Percentiles rank a stretch among this genome's conserved stretches.
Evolutionary conservation across 2,888 invertebrate genomes (phyloP).

Genomic region (Apodemia hepburni): DNA sequence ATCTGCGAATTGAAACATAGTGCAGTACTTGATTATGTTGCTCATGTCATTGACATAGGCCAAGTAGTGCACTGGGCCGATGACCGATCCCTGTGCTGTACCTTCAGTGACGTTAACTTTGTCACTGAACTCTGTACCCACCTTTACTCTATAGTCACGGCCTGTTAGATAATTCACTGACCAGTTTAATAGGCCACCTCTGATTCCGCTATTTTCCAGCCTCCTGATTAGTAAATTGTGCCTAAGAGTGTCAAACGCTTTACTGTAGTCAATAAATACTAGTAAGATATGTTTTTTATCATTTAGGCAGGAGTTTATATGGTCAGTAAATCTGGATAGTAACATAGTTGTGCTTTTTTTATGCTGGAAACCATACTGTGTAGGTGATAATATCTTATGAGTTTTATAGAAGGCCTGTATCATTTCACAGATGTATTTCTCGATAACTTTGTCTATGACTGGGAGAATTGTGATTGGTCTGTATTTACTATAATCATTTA

Average conservation of each 20-base stretch:
- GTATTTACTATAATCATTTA: constrained; percentile 14
- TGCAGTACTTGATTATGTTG: too few relatives aligned
- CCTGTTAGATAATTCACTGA: background rate
- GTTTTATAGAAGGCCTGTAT: constrained; percentile 16
- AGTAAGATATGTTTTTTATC: constrained; percentile 18
- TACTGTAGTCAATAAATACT: constrained; percentile 13
- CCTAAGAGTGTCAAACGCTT: constrained; percentile 17
- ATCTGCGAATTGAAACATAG: too few relatives aligned
- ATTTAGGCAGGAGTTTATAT: constrained; percentile 12
- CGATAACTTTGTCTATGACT: constrained; percentile 21
- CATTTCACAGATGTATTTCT: constrained; percentile 16
- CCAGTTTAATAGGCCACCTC: constrained; percentile 20
- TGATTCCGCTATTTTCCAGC: constrained; percentile 15
- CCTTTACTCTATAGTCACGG: background rate
- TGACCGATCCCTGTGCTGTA: too few relatives aligned
- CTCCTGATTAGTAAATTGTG: constrained; percentile 13
- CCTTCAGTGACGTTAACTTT: background rate
- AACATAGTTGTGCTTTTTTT: constrained; percentile 19
- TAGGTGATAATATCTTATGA: constrained; percentile 7
- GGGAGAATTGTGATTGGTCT: constrained; percentile 19
- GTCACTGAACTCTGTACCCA: background rate
- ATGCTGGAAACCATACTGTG: constrained; percentile 16
- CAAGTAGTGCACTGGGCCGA: too few relatives aligned
- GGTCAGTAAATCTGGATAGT: constrained; percentile 19
- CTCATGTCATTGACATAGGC: too few relatives aligned